Percentiles rank a stretch among this genome's conserved stretches.
phyloP scores from a whole-genome alignment of 2,113 vertebrate species.

The Microcebus lehilahytsara region DNA sequence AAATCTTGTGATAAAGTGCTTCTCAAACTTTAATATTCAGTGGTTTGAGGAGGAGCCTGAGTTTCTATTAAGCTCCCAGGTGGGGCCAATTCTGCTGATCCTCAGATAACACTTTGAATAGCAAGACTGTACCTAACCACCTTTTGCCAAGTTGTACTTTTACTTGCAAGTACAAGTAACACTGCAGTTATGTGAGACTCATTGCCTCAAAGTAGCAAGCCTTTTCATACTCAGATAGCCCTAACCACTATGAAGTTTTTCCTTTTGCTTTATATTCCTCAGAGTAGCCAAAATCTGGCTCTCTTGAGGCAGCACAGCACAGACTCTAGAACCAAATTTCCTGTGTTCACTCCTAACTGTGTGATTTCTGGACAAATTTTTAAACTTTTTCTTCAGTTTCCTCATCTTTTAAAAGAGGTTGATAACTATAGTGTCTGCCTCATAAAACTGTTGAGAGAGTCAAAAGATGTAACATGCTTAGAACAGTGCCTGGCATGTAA shows the following conservation, averaged over 20 bases:
- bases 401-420: conserved; percentile 25
- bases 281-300: not conserved
- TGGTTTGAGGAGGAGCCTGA: conserved; percentile 1
- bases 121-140: not conserved
- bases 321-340: not conserved
- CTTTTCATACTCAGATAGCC: not conserved
- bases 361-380: not conserved
- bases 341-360: not conserved
- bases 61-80: not conserved
- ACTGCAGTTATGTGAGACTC: not conserved
- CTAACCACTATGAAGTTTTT: not conserved
- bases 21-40: not conserved
- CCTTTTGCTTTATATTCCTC: not conserved
- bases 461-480: not conserved
- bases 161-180: not conserved
- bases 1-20: not conserved
- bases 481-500: not conserved
- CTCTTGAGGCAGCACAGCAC: not conserved
- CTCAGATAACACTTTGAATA: not conserved
- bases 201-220: not conserved
- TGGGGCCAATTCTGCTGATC: not conserved
- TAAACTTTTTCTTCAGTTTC: conserved; percentile 12
- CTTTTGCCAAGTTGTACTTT: conserved; percentile 11
- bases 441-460: not conserved
- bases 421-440: not conserved